phyloP scores from a whole-genome alignment of 2,797 vertebrate genomes.

The Hoplostethus mediterraneus region DNA sequence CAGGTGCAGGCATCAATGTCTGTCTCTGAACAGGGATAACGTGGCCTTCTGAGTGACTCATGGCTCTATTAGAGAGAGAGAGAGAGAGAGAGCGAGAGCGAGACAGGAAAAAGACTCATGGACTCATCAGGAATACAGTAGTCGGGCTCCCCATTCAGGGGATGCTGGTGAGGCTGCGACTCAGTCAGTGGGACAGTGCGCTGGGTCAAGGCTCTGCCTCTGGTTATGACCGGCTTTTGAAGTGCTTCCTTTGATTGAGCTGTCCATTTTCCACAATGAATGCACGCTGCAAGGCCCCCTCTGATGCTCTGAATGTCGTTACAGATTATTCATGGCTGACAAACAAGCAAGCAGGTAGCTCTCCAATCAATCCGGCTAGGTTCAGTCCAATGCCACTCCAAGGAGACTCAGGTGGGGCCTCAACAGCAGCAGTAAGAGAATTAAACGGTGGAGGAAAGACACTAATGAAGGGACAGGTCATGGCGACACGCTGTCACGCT shows the following conservation, averaged over 20 bases:
- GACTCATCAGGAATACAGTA: conserved; percentile 48
- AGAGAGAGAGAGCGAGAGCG: conserved; percentile 13
- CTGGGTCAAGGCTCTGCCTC: conserved; percentile 83
- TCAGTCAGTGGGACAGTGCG: conserved; percentile 75
- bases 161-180: conserved; percentile 57
- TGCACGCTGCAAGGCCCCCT: conserved; percentile 77
- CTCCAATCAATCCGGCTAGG: conserved; percentile 79
- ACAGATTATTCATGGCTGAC: conserved; percentile 85
- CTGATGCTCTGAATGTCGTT: conserved; percentile 74
- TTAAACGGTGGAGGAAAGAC: conserved; percentile 32
- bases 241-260: conserved; percentile 84
- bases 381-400: conserved; percentile 80
- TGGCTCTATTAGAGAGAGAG: conserved; percentile 75
- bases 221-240: conserved; percentile 78
- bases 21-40: conserved; percentile 76
- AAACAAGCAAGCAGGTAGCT: conserved; percentile 74
- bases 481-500: background rate
- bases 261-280: conserved; percentile 81
- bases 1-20: conserved; percentile 63
- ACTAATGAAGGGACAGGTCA: conserved; percentile 10
- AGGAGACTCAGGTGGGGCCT: conserved; percentile 73
- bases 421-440: conserved; percentile 7
- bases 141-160: conserved; percentile 55
- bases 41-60: conserved; percentile 82
- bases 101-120: conserved; percentile 10